These are phyloP conservation scores for Dicycla oo DNA, from an alignment of 2,888 invertebrate species.

Conservation along the genomic window DNA sequence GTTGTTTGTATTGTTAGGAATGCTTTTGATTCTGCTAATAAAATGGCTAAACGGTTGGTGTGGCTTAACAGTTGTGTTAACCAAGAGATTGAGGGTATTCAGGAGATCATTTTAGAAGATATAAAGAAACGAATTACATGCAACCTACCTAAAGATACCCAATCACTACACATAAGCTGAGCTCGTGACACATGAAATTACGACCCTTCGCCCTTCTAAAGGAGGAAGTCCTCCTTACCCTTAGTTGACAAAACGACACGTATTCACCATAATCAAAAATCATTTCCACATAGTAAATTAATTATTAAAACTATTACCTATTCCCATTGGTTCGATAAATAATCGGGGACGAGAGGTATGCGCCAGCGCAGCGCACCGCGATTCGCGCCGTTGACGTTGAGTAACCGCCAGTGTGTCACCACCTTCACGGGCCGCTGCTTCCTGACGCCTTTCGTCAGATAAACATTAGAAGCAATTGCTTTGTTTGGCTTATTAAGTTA, in stretches of 20 bases:
- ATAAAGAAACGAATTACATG: not conserved
- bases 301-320: conserved; percentile 46
- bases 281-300: conserved; percentile 35
- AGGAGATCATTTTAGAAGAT: not conserved
- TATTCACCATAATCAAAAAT: not conserved
- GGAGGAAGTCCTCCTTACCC: not conserved
- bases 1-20: conserved; percentile 46
- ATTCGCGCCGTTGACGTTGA: conserved; percentile 69
- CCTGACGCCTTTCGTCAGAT: conserved; percentile 65
- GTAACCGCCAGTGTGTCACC: conserved; percentile 78
- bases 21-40: conserved; percentile 25
- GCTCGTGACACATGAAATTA: not conserved
- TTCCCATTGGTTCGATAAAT: conserved; percentile 63
- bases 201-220: not conserved
- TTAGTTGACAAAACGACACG: not conserved
- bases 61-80: not conserved
- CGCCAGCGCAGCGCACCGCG: conserved; percentile 59
- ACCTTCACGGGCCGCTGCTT: conserved; percentile 78
- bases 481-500: conserved; percentile 63
- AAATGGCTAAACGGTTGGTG: not conserved
- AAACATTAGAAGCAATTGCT: conserved; percentile 64
- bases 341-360: conserved; percentile 60
- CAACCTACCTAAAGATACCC: not conserved
- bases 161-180: not conserved
- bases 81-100: not conserved